These are phyloP conservation scores for Diarsia dahlii DNA, from an alignment of 2,888 invertebrate genomes.

Conservation along the genomic window DNA sequence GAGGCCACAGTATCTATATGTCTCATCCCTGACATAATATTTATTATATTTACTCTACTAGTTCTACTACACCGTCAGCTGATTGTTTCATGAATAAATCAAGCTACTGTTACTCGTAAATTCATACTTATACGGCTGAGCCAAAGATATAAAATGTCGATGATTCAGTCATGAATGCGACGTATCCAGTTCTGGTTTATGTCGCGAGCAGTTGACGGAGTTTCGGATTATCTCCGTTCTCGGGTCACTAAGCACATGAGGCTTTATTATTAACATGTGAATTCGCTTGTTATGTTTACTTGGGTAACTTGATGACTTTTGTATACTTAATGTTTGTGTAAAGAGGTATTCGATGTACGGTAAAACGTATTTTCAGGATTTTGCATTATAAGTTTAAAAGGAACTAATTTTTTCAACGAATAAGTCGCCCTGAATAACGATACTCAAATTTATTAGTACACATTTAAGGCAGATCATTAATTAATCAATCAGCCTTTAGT, in stretches of 20 bases:
- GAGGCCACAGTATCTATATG: no score
- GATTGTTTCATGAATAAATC: conserved; percentile 15
- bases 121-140: conserved; percentile 1
- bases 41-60: conserved; percentile 1
- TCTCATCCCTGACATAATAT: background rate
- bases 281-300: conserved; percentile 11
- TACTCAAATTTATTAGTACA: background rate
- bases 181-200: conserved; percentile 25
- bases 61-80: background rate
- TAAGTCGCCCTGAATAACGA: background rate
- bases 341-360: background rate
- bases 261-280: conserved; percentile 19
- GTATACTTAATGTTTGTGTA: background rate
- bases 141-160: conserved; percentile 39
- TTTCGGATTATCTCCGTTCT: conserved; percentile 27
- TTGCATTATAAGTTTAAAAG: background rate
- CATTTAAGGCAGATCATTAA: background rate
- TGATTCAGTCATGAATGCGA: conserved; percentile 34
- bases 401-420: background rate
- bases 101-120: background rate
- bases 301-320: conserved; percentile 15
- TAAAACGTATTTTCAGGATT: background rate
- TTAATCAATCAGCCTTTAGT: background rate
- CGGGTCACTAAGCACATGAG: conserved; percentile 26
- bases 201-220: conserved; percentile 23